Evolutionary conservation across 2,888 invertebrate species (phyloP), one percentile per base, ranked within the genome.

Genomic region (Molorchus minor): DNA sequence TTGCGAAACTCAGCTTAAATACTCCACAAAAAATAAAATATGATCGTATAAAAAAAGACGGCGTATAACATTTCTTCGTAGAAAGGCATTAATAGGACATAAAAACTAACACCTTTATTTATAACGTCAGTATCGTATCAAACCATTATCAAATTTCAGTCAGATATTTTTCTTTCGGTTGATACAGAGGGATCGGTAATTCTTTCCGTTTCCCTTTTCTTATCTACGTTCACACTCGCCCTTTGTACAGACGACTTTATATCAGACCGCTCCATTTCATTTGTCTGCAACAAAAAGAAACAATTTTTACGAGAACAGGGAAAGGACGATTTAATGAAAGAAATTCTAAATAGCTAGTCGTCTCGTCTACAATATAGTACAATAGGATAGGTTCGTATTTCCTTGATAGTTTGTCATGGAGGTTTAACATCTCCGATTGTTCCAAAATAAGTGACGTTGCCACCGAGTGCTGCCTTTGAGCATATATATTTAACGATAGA

Each of bases 261-360:
- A 61, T 57, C 56, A 56, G 47, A 49, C 52, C 25, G 43, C 53
- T 41, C 19, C 52, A 58, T 64, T 70, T 65, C 63, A 67, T 69
- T 68, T 70, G 62, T 63, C 60, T 61, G 51, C 62, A 59, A 68
- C 67, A 66, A 70, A 67, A 62, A 62, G 62, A 67, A 65, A 62
- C 67, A 66, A 65, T 70, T 67, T 65, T 61, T 53, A 17, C 12
- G 20, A 38, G 51, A 25, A 25, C 25, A 25, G 5, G 33, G n/a
- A 3, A 3, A 33, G 33, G 3, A 10, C 3, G 12, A 3, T 5
- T 25, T 25, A 25, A 25, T 8, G 8, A 25, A 25, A 3, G 25
- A 25, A 5, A 5, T 25, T 25, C 25, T 25, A 25, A 25, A 25
- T 25, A n/a, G n/a, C n/a, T n/a, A n/a, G n/a, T n/a, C n/a, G n/a